Conservation (phyloP, 2,888 invertebrate genomes). For the Drosophila cracens region DNA sequence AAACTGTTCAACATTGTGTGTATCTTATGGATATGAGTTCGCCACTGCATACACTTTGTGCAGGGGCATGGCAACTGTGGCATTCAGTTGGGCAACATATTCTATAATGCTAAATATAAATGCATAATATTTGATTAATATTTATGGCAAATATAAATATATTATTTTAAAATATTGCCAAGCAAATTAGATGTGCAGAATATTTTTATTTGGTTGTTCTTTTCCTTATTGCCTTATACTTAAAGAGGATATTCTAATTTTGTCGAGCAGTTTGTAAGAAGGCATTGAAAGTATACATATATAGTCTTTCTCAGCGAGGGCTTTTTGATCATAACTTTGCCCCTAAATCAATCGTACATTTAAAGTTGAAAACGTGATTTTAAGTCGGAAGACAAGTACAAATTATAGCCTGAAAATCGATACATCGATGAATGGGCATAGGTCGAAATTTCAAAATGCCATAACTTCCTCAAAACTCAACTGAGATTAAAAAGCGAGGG, state of each 20-base stretch:
- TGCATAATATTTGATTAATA: neutral
- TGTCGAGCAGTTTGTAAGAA: neutral
- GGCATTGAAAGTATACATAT: no score
- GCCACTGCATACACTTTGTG: slow-evolving; percentile 7
- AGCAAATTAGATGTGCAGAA: neutral
- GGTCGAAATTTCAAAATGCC: no score
- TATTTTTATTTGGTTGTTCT: neutral
- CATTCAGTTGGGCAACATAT: neutral
- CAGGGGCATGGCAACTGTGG: neutral
- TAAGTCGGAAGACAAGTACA: no score
- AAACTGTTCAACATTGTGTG: slow-evolving; percentile 35
- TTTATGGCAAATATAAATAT: neutral
- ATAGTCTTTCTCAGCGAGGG: neutral
- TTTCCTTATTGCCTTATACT: slow-evolving; percentile 4
- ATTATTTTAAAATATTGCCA: neutral
- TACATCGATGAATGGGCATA: no score
- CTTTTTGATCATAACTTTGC: no score
- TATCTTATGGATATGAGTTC: slow-evolving; percentile 29
- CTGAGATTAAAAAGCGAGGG: no score
- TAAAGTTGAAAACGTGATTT: no score
- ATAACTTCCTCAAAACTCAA: no score
- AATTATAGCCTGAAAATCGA: no score
- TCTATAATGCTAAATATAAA: neutral
- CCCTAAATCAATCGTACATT: no score
- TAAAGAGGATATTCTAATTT: neutral